Base-by-base conservation (phyloP, 2,888 invertebrate genomes). In the Amphipyra berbera region DNA sequence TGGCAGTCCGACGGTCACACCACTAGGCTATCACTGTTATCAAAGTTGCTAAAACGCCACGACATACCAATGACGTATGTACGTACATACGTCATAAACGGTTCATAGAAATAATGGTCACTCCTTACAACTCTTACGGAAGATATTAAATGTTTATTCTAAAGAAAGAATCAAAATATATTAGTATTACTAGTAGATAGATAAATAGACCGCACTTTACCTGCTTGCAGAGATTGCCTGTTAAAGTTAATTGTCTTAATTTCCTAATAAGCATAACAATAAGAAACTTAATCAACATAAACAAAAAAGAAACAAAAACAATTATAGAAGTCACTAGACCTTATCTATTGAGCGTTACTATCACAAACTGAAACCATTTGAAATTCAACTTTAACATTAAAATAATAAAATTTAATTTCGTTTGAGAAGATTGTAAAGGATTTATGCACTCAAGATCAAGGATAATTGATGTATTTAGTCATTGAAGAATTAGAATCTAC, bases 241-340 rank as follows among this genome's bases (percentile, higher is more conserved):
- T 57, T 54, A 60, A 55, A 49, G 45, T 54, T 44, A 68, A 64
- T 54, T 27, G 62, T 59, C 41, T 54, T 13, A 74, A 54, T 64
- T 44, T 27, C 14, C 8, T 58, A 60, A 55, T 54, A 55, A 52
- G 12, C 57, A 37, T 44, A 14, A 57, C 50, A 64, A 59, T 48
- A 59, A 14, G 38, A 68, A 59, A 53, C 62, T 37, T 57, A 76
- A 72, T 68, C 42, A 61, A 50, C 10, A 49, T 14, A 6, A 55
- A 66, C 55, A 74, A 73, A 76, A 67, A 77, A 53, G 30, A 57
- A 52, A 45, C 37, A 30, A 59, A 67, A 63, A 58, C 70, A 77
- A 78, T 78, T 76, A 77, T 7, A 55, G 70, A 61, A 71, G 69
- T 60, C 75, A 63, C 2, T 44, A 55, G 74, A 75, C 74, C 75